A percentile compares a stretch with the other conserved stretches of the same genome.
phyloP scores from a whole-genome alignment of 2,797 vertebrate species.

The Chiroxiphia lanceolata region DNA sequence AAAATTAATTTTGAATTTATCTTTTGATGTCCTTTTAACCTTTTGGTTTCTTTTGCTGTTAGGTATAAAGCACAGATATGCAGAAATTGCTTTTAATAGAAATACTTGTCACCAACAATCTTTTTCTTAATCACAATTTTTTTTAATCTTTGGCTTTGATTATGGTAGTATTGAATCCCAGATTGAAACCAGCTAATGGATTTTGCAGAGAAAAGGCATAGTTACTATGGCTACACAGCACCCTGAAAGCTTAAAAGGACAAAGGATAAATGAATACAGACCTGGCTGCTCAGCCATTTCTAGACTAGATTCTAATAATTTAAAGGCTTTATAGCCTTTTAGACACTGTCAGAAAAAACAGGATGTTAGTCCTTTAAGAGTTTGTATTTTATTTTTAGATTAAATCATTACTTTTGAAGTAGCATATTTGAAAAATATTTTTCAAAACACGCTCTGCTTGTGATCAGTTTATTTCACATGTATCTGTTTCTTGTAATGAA shows the following conservation, averaged over 20 bases:
- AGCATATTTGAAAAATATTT: neutral
- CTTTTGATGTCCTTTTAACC: conserved; percentile 16
- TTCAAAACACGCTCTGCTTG: neutral
- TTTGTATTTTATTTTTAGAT: neutral
- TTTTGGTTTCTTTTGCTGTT: conserved; percentile 8
- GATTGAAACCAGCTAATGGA: conserved; percentile 65
- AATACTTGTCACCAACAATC: neutral
- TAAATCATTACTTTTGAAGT: neutral
- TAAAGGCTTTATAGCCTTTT: conserved; percentile 18
- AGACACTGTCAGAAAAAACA: neutral
- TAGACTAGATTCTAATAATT: conserved; percentile 59
- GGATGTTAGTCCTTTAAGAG: neutral
- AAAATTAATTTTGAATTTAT: neutral
- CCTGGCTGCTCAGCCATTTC: conserved; percentile 57
- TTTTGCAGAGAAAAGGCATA: conserved; percentile 62
- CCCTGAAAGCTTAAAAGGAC: conserved; percentile 70
- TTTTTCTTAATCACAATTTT: conserved; percentile 14
- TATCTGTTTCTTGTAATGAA: neutral
- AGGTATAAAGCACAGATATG: neutral
- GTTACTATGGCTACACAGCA: conserved; percentile 75
- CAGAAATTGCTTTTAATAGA: neutral
- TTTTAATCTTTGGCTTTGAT: conserved; percentile 62
- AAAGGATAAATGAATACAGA: conserved; percentile 62
- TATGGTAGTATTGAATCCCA: conserved; percentile 38
- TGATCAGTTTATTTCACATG: neutral